phyloP scores from a whole-genome alignment of 2,113 vertebrate species.

The Dryoscopus gambensis region DNA sequence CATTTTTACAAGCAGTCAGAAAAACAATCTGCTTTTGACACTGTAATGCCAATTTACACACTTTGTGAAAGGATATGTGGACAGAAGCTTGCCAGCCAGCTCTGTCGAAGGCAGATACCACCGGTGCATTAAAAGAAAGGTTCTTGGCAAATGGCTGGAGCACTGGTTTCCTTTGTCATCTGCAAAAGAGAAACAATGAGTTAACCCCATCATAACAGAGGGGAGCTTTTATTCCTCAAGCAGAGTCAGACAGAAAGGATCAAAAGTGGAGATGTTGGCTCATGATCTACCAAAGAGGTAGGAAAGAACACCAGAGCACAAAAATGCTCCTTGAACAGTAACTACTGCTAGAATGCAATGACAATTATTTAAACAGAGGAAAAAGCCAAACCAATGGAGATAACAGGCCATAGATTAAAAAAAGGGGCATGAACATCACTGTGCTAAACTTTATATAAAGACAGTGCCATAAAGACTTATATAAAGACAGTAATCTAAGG shows the following conservation, averaged over 20 bases:
- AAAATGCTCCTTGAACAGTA: neutral
- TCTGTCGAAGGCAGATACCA: constrained; percentile 95
- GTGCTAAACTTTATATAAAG: neutral
- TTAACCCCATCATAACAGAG: neutral
- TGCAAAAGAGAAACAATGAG: constrained; percentile 62
- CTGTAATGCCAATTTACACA: neutral
- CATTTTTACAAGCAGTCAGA: neutral
- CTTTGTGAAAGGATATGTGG: constrained; percentile 86
- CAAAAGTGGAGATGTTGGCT: neutral
- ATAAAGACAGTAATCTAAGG: neutral
- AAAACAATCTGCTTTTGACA: neutral
- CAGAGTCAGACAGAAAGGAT: neutral
- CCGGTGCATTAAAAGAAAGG: constrained; percentile 93
- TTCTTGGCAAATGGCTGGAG: constrained; percentile 83
- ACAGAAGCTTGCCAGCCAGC: constrained; percentile 88
- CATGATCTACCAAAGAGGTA: neutral
- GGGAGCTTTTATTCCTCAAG: neutral
- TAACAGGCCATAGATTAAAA: neutral
- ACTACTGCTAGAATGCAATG: neutral
- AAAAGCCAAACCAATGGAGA: neutral
- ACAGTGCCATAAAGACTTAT: neutral
- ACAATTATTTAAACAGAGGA: neutral
- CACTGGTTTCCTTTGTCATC: constrained; percentile 85
- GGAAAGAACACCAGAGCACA: neutral
- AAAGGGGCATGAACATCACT: neutral